phyloP scores from a whole-genome alignment of 2,888 invertebrate species.

The Nemotelus nigrinus region DNA sequence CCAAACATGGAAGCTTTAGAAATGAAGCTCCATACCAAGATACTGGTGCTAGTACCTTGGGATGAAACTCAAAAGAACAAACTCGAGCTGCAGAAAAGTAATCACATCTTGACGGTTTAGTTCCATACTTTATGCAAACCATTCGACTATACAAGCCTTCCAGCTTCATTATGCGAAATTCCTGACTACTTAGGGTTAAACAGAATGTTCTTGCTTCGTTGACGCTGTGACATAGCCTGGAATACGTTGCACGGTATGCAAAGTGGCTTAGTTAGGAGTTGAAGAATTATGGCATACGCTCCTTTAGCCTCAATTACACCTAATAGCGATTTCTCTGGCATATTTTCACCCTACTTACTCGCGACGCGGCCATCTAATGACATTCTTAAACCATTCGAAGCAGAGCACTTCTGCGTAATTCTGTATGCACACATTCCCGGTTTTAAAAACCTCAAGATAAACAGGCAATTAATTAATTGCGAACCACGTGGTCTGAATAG shows the following conservation, averaged over 20 bases:
- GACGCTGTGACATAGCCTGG: not conserved
- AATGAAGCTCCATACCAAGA: too few species aligned
- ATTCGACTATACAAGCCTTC: too few species aligned
- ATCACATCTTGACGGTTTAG: too few species aligned
- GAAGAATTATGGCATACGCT: slow-evolving; percentile 12
- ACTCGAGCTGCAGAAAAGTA: too few species aligned
- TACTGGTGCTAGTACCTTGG: too few species aligned
- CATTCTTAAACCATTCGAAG: slow-evolving; percentile 16
- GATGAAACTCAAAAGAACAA: too few species aligned
- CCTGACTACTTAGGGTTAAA: slow-evolving; percentile 6
- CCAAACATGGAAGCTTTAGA: too few species aligned
- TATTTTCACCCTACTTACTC: not conserved
- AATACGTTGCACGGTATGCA: slow-evolving; percentile 19
- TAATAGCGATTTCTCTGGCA: slow-evolving; percentile 14
- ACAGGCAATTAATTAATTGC: slow-evolving; percentile 39
- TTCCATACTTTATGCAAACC: too few species aligned
- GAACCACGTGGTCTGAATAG: slow-evolving; percentile 21
- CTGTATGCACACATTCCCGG: slow-evolving; percentile 6
- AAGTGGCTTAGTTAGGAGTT: slow-evolving; percentile 4
- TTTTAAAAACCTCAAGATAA: slow-evolving; percentile 22
- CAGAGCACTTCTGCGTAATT: slow-evolving; percentile 19
- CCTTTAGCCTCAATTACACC: slow-evolving; percentile 16
- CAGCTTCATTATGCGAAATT: too few species aligned
- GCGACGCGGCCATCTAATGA: not conserved
- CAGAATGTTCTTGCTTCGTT: not conserved